Evolutionary conservation across 1,140 invertebrate species (phyloP), one percentile per base, ranked within the genome.

Genomic region (Orius insidiosus): DNA sequence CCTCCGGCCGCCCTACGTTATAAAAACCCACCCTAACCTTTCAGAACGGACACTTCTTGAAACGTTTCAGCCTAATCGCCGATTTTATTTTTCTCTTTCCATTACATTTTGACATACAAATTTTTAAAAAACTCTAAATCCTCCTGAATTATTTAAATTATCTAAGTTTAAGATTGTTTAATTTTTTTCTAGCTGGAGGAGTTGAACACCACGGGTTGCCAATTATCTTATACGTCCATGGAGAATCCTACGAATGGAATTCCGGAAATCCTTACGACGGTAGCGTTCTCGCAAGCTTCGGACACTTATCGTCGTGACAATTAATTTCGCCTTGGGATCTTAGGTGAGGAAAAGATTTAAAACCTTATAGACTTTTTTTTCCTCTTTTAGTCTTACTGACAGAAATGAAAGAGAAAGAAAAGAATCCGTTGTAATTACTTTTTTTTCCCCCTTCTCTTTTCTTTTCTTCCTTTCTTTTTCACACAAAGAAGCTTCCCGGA

Each of bases 291-390:
- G 85, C 89, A 46, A 81, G 85, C 47, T 78, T 85, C 56, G 84
- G 90, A 48, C 80, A 86, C 59, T 97, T 57, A 85, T 98, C 58
- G 89, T 98, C 50, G 83, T 97, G 59, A 92, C 90, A 54, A 80
- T 98, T 59, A 98, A 98, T 72, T 94, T 72, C 77, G 94, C 56
- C 75, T 98, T 47, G 94, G 93, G 47, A 79, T 95, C 54, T 72
- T 98, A 60, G 93, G 93, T 89, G 5, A 50, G 43, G 79, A 77
- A 64, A 30, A 44, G n/a, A 30, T 44, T 44, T 19, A n/a, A 24
- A 24, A 24, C 24, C 24, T 24, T 24, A 24, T 24, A 24, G 24
- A 24, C 24, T 24, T 24, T 24, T 24, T 24, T 24, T 24, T 24
- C 24, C 24, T 15, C 35, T 36, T 11, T 11, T 15, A 15, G 14